Evolutionary conservation across 1,140 invertebrate genomes (phyloP), one percentile per base, ranked within the genome.

Genomic region (Monomorium pharaonis): DNA sequence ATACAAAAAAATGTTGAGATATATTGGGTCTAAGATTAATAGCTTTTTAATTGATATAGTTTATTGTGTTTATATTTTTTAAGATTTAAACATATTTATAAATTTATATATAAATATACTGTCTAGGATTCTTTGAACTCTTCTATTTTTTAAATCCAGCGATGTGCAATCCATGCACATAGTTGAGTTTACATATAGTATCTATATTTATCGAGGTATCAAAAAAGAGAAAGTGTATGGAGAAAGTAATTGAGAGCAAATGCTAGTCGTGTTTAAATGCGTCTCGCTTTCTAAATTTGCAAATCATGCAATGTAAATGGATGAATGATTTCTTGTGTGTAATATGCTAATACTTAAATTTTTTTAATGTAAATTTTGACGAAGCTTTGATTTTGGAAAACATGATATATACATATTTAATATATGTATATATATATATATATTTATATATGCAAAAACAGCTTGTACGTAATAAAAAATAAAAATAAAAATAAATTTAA

Each of bases 241-340:
- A 74, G 78, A 83, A 83, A 83, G 51, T 30, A 83, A 72, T 83
- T 72, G 67, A 58, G 1, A 81, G 2, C 5, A 9, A 72, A n/a
- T 27, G 21, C 37, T 9, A 27, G 12, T 42, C 12, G 16, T 44
- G 2, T 44, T 2, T 12, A 21, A 21, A 37, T 9, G 24, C 14
- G 42, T 83, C 5, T 72, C 37, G 51, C 78, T 83, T 83, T 83
- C 78, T 83, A 83, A 56, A 83, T 74, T 83, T 60, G 42, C 14
- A 1, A 74, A 33, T 3, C 24, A 51, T 16, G 24, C 27, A 72
- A 83, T 58, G 18, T n/a, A 44, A 18, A 18, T 30, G 24, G 16
- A 12, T 16, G 27, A 49, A 33, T 78, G 14, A 33, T 63, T 24
- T 63, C 33, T 44, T 10, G 24, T 14, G 18, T 21, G 51, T 44